A percentile compares a stretch with the other conserved stretches of the same genome.
Evolutionary conservation across 2,888 invertebrate genomes (phyloP).

Genomic region (Agrotis ipsilon): DNA sequence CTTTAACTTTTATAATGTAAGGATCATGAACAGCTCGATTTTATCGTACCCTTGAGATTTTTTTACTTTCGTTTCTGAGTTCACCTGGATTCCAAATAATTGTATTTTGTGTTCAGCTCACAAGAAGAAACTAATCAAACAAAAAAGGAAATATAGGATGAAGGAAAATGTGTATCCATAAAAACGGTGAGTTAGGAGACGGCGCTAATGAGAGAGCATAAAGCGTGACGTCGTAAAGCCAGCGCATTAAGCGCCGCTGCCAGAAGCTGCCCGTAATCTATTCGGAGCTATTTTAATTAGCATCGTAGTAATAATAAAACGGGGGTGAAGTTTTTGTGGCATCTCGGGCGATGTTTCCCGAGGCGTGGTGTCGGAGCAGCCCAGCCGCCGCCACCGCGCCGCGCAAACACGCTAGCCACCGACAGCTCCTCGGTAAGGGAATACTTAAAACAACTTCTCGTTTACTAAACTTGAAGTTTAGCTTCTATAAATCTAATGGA

Average conservation of each 20-base stretch:
- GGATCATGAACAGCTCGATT: neutral
- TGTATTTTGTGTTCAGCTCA: conserved; percentile 34
- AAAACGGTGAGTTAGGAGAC: conserved; percentile 84
- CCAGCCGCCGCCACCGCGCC: conserved; percentile 63
- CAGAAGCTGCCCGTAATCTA: conserved; percentile 89
- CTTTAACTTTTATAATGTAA: neutral
- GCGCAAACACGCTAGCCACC: conserved; percentile 60
- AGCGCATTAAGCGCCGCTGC: conserved; percentile 88
- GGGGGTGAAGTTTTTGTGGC: conserved; percentile 88
- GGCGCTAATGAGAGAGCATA: conserved; percentile 89
- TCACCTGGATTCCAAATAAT: conserved; percentile 19
- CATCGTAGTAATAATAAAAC: conserved; percentile 88
- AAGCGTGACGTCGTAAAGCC: conserved; percentile 90
- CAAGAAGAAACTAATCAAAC: conserved; percentile 70
- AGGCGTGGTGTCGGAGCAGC: conserved; percentile 74
- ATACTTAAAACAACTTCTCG: conserved; percentile 85
- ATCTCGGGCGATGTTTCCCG: conserved; percentile 82
- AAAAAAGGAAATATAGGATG: conserved; percentile 71
- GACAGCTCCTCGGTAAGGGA: conserved; percentile 74
- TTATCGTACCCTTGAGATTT: neutral
- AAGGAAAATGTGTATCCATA: conserved; percentile 81
- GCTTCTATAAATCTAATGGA: conserved; percentile 76
- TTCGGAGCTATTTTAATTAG: conserved; percentile 90
- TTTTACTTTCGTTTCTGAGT: conserved; percentile 12
- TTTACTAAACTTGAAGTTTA: conserved; percentile 79